A percentile compares a stretch with the other conserved stretches of the same genome.
phyloP scores from a whole-genome alignment of 2,113 vertebrate species.

The Leptobrachium leishanense region DNA sequence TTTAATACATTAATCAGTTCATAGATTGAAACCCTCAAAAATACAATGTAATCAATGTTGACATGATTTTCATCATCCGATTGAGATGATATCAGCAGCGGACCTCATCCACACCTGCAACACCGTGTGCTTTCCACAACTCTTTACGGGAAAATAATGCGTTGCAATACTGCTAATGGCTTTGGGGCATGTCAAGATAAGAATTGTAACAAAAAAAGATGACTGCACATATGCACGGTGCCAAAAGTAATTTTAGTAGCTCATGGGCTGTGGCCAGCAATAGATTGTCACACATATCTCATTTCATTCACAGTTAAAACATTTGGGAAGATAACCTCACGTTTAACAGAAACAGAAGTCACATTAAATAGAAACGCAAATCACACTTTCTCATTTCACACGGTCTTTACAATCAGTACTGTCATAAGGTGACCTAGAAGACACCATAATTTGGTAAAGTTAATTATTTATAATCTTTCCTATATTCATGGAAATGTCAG shows the following conservation, averaged over 20 bases:
- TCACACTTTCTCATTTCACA: conserved; percentile 51
- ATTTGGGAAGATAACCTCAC: conserved; percentile 67
- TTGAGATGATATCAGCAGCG: conserved; percentile 53
- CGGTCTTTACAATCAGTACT: not conserved
- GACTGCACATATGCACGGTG: conserved; percentile 64
- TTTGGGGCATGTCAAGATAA: conserved; percentile 72
- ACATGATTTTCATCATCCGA: conserved; percentile 41
- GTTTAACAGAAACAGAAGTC: conserved; percentile 47
- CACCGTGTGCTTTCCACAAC: conserved; percentile 59
- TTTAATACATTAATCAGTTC: too few relatives aligned
- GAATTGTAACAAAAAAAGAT: conserved; percentile 57
- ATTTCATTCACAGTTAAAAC: conserved; percentile 59
- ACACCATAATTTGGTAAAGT: not conserved
- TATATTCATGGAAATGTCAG: too few relatives aligned
- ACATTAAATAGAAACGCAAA: conserved; percentile 43
- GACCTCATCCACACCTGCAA: conserved; percentile 57
- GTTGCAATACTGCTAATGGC: conserved; percentile 63
- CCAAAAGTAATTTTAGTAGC: conserved; percentile 67
- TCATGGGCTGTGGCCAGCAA: conserved; percentile 53
- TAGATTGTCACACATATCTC: conserved; percentile 56
- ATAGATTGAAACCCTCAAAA: too few relatives aligned
- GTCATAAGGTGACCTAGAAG: not conserved
- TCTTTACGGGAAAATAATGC: conserved; percentile 67
- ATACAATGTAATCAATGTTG: too few relatives aligned
- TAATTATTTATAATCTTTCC: too few relatives aligned